phyloP scores from a whole-genome alignment of 2,113 vertebrate species.

The Myotis yumanensis region DNA sequence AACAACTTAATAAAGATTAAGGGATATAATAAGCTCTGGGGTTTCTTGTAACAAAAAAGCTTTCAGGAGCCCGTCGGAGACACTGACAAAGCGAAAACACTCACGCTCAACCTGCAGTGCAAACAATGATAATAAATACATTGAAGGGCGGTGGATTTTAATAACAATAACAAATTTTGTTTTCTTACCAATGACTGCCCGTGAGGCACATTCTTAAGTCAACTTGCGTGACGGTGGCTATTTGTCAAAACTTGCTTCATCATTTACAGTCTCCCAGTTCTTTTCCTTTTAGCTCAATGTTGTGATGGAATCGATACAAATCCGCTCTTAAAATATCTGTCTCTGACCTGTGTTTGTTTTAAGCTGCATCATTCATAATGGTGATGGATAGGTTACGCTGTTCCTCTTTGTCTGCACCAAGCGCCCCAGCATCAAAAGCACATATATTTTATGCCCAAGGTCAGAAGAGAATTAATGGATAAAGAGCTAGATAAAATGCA shows the following conservation, averaged over 20 bases:
- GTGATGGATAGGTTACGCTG: conserved; percentile 91
- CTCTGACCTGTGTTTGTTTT: conserved; percentile 89
- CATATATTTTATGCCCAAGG: conserved; percentile 90
- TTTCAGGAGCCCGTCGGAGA: conserved; percentile 67
- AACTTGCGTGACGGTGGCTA: conserved; percentile 62
- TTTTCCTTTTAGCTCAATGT: conserved; percentile 81
- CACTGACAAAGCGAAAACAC: neutral
- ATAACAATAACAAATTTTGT: conserved; percentile 70
- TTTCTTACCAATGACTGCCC: conserved; percentile 71
- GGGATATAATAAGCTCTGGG: conserved; percentile 53
- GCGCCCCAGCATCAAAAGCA: conserved; percentile 84
- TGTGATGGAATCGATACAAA: conserved; percentile 88
- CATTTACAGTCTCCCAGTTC: conserved; percentile 79
- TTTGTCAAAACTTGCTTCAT: conserved; percentile 83
- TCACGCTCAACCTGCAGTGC: neutral
- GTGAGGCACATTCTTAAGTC: conserved; percentile 76
- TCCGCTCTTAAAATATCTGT: conserved; percentile 87
- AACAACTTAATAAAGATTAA: conserved; percentile 77
- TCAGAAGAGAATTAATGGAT: conserved; percentile 93
- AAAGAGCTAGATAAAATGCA: conserved; percentile 92
- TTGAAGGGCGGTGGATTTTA: conserved; percentile 49
- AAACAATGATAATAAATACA: conserved; percentile 72
- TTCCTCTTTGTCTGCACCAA: conserved; percentile 88
- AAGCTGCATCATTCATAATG: conserved; percentile 92
- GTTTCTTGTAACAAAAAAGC: conserved; percentile 76